phyloP scores from a whole-genome alignment of 2,113 vertebrate species.

The Chaetodon auriga region DNA sequence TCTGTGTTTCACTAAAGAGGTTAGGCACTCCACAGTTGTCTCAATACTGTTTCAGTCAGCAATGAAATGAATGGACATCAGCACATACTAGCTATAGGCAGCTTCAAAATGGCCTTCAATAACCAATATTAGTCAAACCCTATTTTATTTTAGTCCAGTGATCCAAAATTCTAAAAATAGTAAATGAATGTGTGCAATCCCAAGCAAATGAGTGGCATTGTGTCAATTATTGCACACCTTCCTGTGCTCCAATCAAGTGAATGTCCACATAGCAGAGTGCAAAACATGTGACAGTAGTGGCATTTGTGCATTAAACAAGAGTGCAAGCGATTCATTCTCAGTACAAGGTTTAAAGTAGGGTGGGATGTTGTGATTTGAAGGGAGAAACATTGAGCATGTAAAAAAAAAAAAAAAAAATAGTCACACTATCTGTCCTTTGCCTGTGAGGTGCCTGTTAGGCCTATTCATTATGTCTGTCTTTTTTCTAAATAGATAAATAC shows the following conservation, averaged over 20 bases:
- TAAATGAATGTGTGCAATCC: not conserved
- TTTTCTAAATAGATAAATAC: conserved; percentile 1
- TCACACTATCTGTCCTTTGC: not conserved
- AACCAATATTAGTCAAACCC: not conserved
- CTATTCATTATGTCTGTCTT: conserved; percentile 9
- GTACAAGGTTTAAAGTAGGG: not conserved
- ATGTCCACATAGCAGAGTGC: conserved; percentile 16
- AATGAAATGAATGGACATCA: not conserved
- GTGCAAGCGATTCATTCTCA: conserved; percentile 19
- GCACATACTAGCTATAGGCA: not conserved
- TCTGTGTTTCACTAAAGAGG: conserved; percentile 3
- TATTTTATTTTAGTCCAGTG: not conserved
- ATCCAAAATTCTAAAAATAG: not conserved
- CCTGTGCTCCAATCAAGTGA: not conserved
- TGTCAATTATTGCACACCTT: not conserved
- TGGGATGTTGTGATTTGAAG: conserved; percentile 5
- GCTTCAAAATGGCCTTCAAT: conserved; percentile 1
- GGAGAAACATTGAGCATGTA: not conserved
- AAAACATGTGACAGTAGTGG: conserved; percentile 5
- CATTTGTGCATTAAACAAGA: conserved; percentile 12
- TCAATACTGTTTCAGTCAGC: not conserved
- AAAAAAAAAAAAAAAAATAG: not conserved
- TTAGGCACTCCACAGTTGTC: not conserved
- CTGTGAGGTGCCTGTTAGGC: not conserved
- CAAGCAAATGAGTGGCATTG: conserved; percentile 6